Evolutionary conservation across 2,888 invertebrate genomes (phyloP), one percentile per base, ranked within the genome.

Genomic region (Drosophila anomelani): DNA sequence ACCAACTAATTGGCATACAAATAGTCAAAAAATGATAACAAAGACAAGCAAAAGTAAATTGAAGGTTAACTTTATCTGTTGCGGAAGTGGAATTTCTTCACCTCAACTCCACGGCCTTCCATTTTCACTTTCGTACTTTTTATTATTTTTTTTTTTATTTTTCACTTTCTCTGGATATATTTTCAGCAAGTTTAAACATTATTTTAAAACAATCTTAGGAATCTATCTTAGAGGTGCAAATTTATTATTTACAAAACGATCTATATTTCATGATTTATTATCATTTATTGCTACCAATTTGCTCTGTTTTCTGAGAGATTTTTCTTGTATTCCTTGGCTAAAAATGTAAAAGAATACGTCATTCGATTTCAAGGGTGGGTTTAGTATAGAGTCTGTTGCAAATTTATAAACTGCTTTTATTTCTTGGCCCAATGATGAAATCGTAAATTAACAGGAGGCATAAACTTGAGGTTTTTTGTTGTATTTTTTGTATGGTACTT

Each of bases 401-500:
- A 49, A 49, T 61, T 41, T 26, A 23, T 17, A 9, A 34, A 41
- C n/a, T 54, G 23, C 10, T 2, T 26, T 49, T 62, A 41, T 51
- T 34, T 34, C 20, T 20, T 9, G 34, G n/a, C 26, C 2, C 41
- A 51, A 36, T 64, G 34, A 64, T 36, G 64, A 64, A 63, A 51
- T 64, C 64, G 64, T 64, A 64, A 64, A 43, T 64, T 51, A 41
- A 29, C 64, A 41, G 59, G 49, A 41, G 61, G 64, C 49, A 64
- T 64, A 64, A 64, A 64, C 64, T 49, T 49, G 64, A 49, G 15
- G 20, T 41, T 66, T 44, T 32, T 23, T 46, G 8, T 15, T 46
- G 46, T 46, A 9, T 23, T 46, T 46, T 49, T 36, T 41, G n/a
- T 67, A 54, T 55, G 71, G 72, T 51, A 85, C 75, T 88, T 80